Percentiles rank a stretch among this genome's conserved stretches.
phyloP scores from a whole-genome alignment of 2,797 vertebrate species.

The Pteronotus mesoamericanus region DNA sequence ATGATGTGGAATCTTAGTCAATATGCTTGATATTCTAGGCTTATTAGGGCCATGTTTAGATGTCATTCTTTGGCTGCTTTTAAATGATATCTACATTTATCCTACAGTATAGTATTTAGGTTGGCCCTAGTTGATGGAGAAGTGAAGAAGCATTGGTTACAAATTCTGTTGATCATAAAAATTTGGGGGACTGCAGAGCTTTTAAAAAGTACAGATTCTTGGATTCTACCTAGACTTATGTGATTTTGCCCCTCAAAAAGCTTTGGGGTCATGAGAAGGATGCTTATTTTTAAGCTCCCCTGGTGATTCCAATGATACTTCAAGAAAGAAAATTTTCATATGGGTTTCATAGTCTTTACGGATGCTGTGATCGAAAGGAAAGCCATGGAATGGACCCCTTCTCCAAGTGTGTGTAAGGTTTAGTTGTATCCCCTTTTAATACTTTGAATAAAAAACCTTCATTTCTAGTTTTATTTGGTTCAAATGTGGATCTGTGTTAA shows the following conservation, averaged over 20 bases:
- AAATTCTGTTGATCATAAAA: not conserved
- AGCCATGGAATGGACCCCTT: rapidly evolving
- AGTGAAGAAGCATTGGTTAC: not conserved
- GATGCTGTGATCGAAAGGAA: not conserved
- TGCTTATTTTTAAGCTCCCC: not conserved
- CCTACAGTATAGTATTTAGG: not conserved
- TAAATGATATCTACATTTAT: too few relatives aligned
- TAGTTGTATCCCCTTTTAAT: not conserved
- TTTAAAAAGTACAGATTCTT: not conserved
- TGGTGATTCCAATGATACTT: not conserved
- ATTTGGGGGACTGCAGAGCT: not conserved
- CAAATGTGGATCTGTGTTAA: not conserved
- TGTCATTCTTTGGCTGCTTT: not conserved
- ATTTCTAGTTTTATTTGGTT: not conserved
- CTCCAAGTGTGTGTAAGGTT: not conserved
- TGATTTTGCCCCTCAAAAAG: not conserved
- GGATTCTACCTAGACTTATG: not conserved
- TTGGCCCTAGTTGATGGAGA: not conserved
- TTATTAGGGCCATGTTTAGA: not conserved
- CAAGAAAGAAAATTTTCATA: not conserved
- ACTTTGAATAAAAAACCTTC: not conserved
- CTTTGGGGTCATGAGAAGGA: not conserved
- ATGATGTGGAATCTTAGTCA: not conserved
- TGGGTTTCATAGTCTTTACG: not conserved
- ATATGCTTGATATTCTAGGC: not conserved